Percentiles rank a stretch among this genome's conserved stretches.
Evolutionary conservation across 2,888 invertebrate species (phyloP).

Genomic region (Apamea sordens): DNA sequence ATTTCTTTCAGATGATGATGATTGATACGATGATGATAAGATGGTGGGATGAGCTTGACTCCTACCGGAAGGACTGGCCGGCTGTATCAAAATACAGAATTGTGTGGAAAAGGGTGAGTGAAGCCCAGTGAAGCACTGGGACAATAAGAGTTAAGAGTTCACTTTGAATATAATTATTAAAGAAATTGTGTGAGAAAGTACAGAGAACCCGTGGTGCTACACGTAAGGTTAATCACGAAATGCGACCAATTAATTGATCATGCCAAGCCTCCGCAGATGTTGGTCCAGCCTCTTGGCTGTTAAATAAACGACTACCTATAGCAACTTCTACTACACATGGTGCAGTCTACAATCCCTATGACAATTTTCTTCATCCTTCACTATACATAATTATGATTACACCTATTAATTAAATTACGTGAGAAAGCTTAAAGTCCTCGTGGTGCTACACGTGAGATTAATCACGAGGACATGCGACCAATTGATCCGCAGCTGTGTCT

Average conservation of each 20-base stretch:
- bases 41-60: not conserved
- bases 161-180: not conserved
- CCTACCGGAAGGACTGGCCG: not conserved
- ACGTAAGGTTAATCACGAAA: conserved; percentile 29
- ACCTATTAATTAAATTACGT: conserved; percentile 29
- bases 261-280: not conserved
- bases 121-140: not conserved
- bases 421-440: conserved; percentile 9
- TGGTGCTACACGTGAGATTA: conserved; percentile 36
- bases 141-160: not conserved
- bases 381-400: not conserved
- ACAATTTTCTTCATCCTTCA: too few relatives aligned
- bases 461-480: conserved; percentile 1
- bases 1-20: not conserved
- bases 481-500: conserved; percentile 4
- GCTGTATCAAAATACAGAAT: not conserved
- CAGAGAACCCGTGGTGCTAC: not conserved
- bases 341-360: too few relatives aligned
- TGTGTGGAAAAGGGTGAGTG: not conserved
- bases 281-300: too few relatives aligned
- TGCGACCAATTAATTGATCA: conserved; percentile 3
- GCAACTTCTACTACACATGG: too few relatives aligned
- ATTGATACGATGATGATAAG: not conserved
- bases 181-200: conserved; percentile 34
- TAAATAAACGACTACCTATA: too few relatives aligned